Base-by-base conservation (phyloP, 2,888 invertebrate species). In the Caenorhabditis japonica region DNA sequence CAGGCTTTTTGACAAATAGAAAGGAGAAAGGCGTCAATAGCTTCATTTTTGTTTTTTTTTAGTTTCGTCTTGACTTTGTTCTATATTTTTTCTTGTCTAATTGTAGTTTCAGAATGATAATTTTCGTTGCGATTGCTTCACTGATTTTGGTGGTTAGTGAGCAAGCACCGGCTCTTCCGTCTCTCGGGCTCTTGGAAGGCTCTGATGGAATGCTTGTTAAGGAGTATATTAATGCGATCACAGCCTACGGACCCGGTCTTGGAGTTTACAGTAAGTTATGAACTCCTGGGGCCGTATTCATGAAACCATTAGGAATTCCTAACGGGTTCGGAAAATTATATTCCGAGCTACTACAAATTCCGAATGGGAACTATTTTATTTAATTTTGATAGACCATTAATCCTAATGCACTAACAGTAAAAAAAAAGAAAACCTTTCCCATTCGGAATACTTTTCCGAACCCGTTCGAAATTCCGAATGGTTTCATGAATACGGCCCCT, bases 181-280 rank as follows among this genome's bases (percentile, higher is more conserved):
- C 72, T 10, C 61, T 76, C 39, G 62, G 59, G 3, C 46, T 81
- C 1, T 51, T 81, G 23, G 51, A 33, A 10, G 69, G 75, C 3
- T 25, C 56, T 15, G 66, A 81, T 41, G 79, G 76, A 1, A 71
- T 58, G 15, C 43, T 82, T 30, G 56, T 80, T 15, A 75, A 75
- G 47, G 76, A 82, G 56, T 82, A 77, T 66, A 75, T 82, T 58
- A 79, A 82, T 43, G 79, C 83, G 0, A 77, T 83, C 25, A 83
- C 83, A 3, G 84, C 83, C 0, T 84, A 83, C 41, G 84, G 84
- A 10, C 84, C 84, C 5, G 84, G 84, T 17, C 69, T 84, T 15
- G 84, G 83, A 23, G 84, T 84, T 3, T 84, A 80, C 44, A 69
- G 82, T 82, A 13, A 58, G 77, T 39, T 38, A 13, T n/a, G n/a